Conservation (phyloP, 2,888 invertebrate genomes). For the Emmelina monodactyla region DNA sequence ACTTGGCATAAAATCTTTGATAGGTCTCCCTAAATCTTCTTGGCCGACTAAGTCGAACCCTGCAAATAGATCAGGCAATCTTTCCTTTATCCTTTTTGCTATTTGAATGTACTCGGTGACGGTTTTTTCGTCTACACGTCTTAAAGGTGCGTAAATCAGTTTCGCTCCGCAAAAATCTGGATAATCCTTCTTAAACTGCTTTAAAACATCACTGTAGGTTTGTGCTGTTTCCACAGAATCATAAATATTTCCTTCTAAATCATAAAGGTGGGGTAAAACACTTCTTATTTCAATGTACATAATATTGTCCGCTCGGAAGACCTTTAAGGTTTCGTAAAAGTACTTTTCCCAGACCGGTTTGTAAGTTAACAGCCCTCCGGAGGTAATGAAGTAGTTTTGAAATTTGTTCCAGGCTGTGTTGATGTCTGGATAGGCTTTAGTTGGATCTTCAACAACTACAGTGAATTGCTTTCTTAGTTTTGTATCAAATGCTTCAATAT, state of each 20-base stretch:
- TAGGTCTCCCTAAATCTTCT: constrained; percentile 74
- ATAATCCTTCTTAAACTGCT: constrained; percentile 65
- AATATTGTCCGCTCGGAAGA: constrained; percentile 72
- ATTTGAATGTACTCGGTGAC: constrained; percentile 52
- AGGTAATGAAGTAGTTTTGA: constrained; percentile 56
- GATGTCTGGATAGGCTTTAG: constrained; percentile 52
- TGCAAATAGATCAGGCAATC: constrained; percentile 73
- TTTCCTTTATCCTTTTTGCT: constrained; percentile 45
- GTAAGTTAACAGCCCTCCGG: constrained; percentile 63
- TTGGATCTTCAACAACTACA: constrained; percentile 57
- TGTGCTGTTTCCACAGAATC: constrained; percentile 59
- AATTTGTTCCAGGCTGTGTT: constrained; percentile 70
- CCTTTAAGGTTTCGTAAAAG: constrained; percentile 69
- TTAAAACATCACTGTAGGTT: constrained; percentile 61
- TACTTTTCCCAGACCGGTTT: constrained; percentile 72
- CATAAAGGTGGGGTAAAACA: constrained; percentile 69
- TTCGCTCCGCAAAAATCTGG: constrained; percentile 74
- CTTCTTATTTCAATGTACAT: constrained; percentile 75
- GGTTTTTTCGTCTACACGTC: constrained; percentile 41
- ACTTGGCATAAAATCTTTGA: constrained; percentile 64
- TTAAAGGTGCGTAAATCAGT: constrained; percentile 73
- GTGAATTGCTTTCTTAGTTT: constrained; percentile 60
- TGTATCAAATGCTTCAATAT: constrained; percentile 58
- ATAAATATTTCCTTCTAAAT: constrained; percentile 68
- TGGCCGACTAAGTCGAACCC: constrained; percentile 86